Percentiles rank a stretch among this genome's conserved stretches.
Conservation (phyloP, 2,113 vertebrate genomes). For the Hystrix cristata region DNA sequence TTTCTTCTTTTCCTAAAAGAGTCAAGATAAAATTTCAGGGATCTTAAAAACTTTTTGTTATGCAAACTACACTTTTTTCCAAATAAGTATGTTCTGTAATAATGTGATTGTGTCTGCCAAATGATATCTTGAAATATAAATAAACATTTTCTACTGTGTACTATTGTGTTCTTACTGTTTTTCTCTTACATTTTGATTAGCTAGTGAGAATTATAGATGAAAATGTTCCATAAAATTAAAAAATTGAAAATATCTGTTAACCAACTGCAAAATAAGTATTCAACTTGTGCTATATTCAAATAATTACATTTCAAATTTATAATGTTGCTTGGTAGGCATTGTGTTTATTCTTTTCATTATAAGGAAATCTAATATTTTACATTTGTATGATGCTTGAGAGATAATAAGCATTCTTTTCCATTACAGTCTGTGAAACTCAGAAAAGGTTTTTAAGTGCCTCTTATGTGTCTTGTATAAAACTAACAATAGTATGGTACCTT, state of each 20-base stretch:
- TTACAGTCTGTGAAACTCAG: background rate
- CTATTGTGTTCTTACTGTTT: background rate
- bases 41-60: background rate
- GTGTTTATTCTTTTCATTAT: background rate
- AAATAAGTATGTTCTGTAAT: background rate
- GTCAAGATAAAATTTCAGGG: background rate
- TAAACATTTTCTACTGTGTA: background rate
- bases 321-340: background rate
- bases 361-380: conserved; percentile 2
- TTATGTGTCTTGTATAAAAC: background rate
- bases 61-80: background rate
- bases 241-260: background rate
- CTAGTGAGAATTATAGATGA: background rate
- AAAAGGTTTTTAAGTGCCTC: background rate
- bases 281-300: conserved; percentile 8
- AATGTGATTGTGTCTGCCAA: background rate
- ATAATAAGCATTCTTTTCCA: conserved; percentile 30
- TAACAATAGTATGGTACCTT: background rate
- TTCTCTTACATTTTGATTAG: conserved; percentile 13
- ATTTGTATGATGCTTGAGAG: background rate
- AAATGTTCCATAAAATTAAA: background rate
- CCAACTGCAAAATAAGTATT: background rate
- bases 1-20: conserved; percentile 11
- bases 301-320: conserved; percentile 46
- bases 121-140: background rate